A percentile compares a stretch with the other conserved stretches of the same genome.
These are phyloP conservation scores for Drosophila kohkoa DNA, from an alignment of 1,140 invertebrate genomes.

Conservation along the genomic window DNA sequence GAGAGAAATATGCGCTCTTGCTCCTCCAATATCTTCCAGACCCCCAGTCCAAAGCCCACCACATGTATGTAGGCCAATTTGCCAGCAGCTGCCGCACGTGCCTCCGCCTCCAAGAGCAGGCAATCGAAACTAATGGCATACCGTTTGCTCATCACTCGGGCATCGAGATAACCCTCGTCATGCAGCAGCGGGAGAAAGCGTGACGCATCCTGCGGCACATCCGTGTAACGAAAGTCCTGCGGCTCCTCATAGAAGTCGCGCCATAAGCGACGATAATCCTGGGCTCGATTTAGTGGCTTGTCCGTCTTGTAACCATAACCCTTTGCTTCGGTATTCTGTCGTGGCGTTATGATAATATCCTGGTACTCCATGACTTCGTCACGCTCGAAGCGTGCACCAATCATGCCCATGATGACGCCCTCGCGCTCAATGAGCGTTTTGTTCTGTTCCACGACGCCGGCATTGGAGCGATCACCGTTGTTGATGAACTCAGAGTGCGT, in stretches of 20 bases:
- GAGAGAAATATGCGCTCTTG: slow-evolving; percentile 75
- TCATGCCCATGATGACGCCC: slow-evolving; percentile 84
- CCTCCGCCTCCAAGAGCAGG: slow-evolving; percentile 66
- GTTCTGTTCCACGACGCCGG: slow-evolving; percentile 83
- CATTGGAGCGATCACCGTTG: slow-evolving; percentile 86
- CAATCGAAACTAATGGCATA: slow-evolving; percentile 72
- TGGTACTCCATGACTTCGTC: slow-evolving; percentile 86
- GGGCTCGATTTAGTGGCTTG: neutral
- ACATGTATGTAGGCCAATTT: slow-evolving; percentile 76
- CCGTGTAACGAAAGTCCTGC: slow-evolving; percentile 50
- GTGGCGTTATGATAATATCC: slow-evolving; percentile 85
- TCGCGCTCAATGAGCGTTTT: slow-evolving; percentile 65
- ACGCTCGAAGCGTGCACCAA: slow-evolving; percentile 85
- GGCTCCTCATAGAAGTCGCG: slow-evolving; percentile 66
- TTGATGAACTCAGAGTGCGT: slow-evolving; percentile 88
- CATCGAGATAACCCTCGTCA: slow-evolving; percentile 48
- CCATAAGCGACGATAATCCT: slow-evolving; percentile 71
- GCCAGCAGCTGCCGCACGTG: slow-evolving; percentile 26
- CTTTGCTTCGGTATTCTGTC: slow-evolving; percentile 85
- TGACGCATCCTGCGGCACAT: neutral
- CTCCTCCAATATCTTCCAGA: slow-evolving; percentile 47
- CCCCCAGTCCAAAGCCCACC: slow-evolving; percentile 75
- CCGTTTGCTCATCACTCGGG: slow-evolving; percentile 73
- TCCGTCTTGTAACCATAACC: slow-evolving; percentile 42
- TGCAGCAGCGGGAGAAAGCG: slow-evolving; percentile 40